Conservation (phyloP, 2,888 invertebrate species). For the Oligia strigilis region DNA sequence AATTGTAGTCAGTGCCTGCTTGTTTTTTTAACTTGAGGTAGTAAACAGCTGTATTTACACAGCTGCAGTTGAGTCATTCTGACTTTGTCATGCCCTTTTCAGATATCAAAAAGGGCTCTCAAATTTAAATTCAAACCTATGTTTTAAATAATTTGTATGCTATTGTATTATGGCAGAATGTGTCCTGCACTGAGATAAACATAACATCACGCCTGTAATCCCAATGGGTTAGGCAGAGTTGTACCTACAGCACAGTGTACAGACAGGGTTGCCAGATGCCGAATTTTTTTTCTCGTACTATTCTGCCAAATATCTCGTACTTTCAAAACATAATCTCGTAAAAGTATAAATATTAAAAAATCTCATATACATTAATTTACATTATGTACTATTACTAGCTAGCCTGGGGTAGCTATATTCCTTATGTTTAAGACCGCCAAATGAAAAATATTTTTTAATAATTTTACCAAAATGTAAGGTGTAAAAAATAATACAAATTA, state of each 20-base stretch:
- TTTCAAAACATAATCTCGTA: too few relatives aligned
- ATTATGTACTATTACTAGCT: too few relatives aligned
- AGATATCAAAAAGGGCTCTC: background rate
- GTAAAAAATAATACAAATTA: too few relatives aligned
- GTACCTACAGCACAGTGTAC: background rate
- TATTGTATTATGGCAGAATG: background rate
- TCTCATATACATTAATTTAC: too few relatives aligned
- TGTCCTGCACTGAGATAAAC: background rate
- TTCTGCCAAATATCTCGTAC: too few relatives aligned
- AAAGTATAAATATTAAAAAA: too few relatives aligned
- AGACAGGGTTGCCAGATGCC: too few relatives aligned
- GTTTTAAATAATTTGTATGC: background rate
- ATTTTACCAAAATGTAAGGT: too few relatives aligned
- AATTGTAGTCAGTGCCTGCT: background rate
- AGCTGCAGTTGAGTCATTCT: background rate
- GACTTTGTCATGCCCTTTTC: background rate
- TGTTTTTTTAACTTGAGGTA: background rate
- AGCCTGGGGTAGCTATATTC: too few relatives aligned
- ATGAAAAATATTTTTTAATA: too few relatives aligned
- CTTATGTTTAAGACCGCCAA: too few relatives aligned
- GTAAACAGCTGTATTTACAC: background rate
- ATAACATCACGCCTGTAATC: background rate
- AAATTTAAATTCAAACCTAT: background rate
- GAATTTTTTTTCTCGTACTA: too few relatives aligned
- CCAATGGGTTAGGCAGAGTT: background rate